Evolutionary conservation across 2,888 invertebrate genomes (phyloP).

Genomic region (Chydorus sphaericus): DNA sequence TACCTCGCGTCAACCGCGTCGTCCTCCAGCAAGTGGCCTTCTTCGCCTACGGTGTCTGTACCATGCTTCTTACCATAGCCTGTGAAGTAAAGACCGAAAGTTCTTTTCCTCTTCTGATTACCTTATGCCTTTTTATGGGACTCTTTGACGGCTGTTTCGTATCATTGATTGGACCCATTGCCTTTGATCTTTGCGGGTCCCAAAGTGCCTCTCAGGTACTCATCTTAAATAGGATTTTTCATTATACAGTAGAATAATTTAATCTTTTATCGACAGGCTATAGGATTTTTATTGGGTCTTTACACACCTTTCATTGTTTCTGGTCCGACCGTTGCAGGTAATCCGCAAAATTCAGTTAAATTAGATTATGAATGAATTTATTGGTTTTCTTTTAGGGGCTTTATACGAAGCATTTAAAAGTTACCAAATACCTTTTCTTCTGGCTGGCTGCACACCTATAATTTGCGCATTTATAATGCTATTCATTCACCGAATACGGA

Average conservation of each 20-base stretch:
- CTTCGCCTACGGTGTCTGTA: slow-evolving; percentile 57
- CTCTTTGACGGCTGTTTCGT: slow-evolving; percentile 87
- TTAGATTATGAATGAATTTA: neutral
- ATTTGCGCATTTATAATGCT: slow-evolving; percentile 54
- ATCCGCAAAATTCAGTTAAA: no score
- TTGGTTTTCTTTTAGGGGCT: slow-evolving; percentile 24
- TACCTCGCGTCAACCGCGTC: slow-evolving; percentile 60
- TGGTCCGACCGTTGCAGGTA: slow-evolving; percentile 76
- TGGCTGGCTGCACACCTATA: slow-evolving; percentile 73
- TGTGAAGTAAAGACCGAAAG: no score
- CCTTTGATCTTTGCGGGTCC: slow-evolving; percentile 73
- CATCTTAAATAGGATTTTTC: no score
- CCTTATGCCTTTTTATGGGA: slow-evolving; percentile 66
- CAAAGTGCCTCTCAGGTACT: slow-evolving; percentile 69
- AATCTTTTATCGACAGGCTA: no score
- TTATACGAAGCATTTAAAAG: slow-evolving; percentile 35
- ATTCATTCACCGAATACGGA: neutral
- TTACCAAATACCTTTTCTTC: slow-evolving; percentile 60
- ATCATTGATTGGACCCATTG: slow-evolving; percentile 77
- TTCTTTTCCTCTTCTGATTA: slow-evolving; percentile 47
- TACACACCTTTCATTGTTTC: slow-evolving; percentile 71
- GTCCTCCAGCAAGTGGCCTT: slow-evolving; percentile 74
- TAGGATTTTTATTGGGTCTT: slow-evolving; percentile 74
- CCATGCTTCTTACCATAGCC: slow-evolving; percentile 57
- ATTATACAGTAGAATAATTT: no score